phyloP scores from a whole-genome alignment of 2,888 invertebrate genomes.

The Hydrotaea diabolus region DNA sequence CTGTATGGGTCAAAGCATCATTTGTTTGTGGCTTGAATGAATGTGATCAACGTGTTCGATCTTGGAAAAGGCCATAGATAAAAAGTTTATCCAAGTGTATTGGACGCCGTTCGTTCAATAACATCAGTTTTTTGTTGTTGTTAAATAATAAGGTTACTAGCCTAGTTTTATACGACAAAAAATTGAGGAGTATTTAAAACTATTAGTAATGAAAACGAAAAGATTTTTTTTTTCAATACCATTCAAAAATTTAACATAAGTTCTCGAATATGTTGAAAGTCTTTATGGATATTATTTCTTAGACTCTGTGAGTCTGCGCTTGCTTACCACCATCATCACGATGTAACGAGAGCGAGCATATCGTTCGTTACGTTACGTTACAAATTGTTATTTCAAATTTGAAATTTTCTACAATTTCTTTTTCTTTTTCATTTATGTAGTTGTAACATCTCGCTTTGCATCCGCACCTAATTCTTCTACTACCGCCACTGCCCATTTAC shows the following conservation, averaged over 20 bases:
- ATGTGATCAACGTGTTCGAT: no score
- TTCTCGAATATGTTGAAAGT: neutral
- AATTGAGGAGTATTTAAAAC: no score
- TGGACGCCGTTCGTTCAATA: no score
- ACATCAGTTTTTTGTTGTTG: no score
- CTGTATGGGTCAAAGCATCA: no score
- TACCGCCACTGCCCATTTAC: constrained; percentile 9
- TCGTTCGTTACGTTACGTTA: neutral
- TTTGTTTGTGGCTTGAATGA: no score
- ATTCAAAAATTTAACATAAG: neutral
- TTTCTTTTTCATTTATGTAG: constrained; percentile 51
- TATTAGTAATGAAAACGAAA: no score
- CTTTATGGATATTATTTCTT: neutral
- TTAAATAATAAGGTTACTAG: no score
- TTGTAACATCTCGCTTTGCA: constrained; percentile 31
- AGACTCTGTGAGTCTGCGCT: neutral
- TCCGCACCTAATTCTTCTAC: neutral
- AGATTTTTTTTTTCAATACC: neutral
- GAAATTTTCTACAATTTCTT: neutral
- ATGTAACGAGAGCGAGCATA: neutral
- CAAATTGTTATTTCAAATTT: neutral
- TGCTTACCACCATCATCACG: neutral
- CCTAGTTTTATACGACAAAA: no score
- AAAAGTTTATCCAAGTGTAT: no score
- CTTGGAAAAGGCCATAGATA: no score